Base-by-base conservation (phyloP, 2,888 invertebrate species). In the Thecocarcelia acutangulata region DNA sequence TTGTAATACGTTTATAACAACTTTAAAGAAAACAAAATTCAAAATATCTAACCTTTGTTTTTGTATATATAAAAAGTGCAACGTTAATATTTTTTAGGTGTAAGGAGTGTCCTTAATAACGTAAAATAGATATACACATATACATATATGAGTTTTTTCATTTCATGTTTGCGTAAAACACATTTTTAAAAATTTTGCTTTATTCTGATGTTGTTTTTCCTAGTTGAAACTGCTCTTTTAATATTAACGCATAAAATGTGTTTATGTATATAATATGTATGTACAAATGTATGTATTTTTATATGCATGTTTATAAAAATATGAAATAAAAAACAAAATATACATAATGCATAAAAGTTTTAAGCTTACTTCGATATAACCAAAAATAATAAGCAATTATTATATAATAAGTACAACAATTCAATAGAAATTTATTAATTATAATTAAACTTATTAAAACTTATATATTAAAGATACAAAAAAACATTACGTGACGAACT, bases 181-280 rank as follows among this genome's bases (percentile, higher is more conserved):
- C n/a, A n/a, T n/a, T n/a, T 77, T 81, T 82, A 77, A 24, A 24
- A 24, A 24, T n/a, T n/a, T n/a, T n/a, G 77, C 77, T 73, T 78
- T 50, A 81, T 81, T 81, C 3, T 5, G 24, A 24, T n/a, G n/a
- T n/a, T n/a, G n/a, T n/a, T n/a, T n/a, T n/a, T n/a, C n/a, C n/a
- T n/a, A n/a, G n/a, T n/a, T n/a, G n/a, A n/a, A n/a, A n/a, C n/a
- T n/a, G n/a, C n/a, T n/a, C n/a, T n/a, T n/a, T n/a, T n/a, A n/a
- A n/a, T 24, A 24, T 24, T 24, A 24, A 24, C 5, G 24, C 24
- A 24, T 24, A 24, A 24, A 24, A 33, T 33, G 8, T 33, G 8
- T 33, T 1, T 33, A 33, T 33, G 9, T 33, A 33, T 33, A 28
- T 28, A 28, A 28, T 28, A 28, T 28, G 6, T 6, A 33, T 33